These are phyloP conservation scores for Paratrypauchen microcephalus DNA, from an alignment of 2,797 vertebrate species.

Conservation along the genomic window DNA sequence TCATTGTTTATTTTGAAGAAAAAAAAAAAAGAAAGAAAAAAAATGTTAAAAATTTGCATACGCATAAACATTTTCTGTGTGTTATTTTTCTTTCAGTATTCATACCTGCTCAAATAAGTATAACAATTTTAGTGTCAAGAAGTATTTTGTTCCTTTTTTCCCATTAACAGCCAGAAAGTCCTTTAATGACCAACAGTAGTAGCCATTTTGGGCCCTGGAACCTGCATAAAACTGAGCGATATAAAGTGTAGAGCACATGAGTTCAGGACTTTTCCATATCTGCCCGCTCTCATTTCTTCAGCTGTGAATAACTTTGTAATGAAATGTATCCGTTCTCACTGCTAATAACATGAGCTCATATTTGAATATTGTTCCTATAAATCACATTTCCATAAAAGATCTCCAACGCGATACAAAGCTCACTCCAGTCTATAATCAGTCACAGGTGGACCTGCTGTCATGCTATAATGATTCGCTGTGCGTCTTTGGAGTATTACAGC, in stretches of 20 bases:
- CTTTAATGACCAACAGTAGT: background rate
- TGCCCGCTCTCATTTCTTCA: background rate
- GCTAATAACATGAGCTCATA: slow-evolving; percentile 3
- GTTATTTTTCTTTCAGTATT: no score
- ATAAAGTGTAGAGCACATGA: background rate
- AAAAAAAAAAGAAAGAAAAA: no score
- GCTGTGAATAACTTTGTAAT: background rate
- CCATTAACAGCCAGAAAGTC: background rate
- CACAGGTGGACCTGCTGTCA: slow-evolving; percentile 58
- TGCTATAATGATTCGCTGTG: slow-evolving; percentile 60
- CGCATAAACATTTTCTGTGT: no score
- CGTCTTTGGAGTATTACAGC: slow-evolving; percentile 59
- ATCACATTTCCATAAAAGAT: slow-evolving; percentile 6
- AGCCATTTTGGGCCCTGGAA: background rate
- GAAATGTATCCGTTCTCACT: background rate
- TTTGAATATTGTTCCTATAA: slow-evolving; percentile 6
- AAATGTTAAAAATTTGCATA: no score
- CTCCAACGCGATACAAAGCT: background rate
- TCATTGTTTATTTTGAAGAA: no score
- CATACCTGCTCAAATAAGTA: no score
- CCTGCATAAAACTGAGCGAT: background rate
- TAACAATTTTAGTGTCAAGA: no score
- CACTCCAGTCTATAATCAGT: slow-evolving; percentile 14
- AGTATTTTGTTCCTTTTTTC: background rate
- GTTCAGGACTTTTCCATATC: background rate